Conservation (phyloP, 2,888 invertebrate genomes). For the Stomorhina lunata region DNA sequence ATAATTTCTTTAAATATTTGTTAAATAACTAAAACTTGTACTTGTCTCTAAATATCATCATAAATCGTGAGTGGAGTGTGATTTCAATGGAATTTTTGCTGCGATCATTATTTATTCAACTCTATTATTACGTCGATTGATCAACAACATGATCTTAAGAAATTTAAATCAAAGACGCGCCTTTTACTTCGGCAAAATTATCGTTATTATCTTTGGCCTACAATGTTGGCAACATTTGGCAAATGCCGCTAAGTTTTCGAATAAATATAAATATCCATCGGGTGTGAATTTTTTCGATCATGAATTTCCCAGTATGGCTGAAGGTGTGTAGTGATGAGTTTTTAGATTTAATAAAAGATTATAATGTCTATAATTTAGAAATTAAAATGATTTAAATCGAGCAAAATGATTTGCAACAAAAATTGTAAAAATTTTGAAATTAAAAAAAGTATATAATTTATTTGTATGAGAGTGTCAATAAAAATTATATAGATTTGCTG, state of each 20-base stretch:
- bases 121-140: not conserved
- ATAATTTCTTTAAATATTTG: conserved; percentile 17
- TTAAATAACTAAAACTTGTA: conserved; percentile 8
- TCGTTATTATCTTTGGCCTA: conserved; percentile 52
- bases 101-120: not conserved
- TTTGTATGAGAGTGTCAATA: no score
- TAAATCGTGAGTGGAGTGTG: not conserved
- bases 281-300: conserved; percentile 75
- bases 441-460: no score
- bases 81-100: conserved; percentile 11
- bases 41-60: not conserved
- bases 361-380: not conserved
- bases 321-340: conserved; percentile 57
- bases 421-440: no score
- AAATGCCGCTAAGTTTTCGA: conserved; percentile 48
- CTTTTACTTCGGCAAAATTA: conserved; percentile 40
- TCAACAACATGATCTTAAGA: conserved; percentile 33
- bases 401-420: no score
- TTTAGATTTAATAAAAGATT: not conserved
- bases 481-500: no score
- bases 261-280: conserved; percentile 69
- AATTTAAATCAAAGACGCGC: conserved; percentile 31
- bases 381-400: not conserved
- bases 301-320: conserved; percentile 70
- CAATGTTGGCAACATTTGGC: conserved; percentile 39